Evolutionary conservation across 2,113 vertebrate genomes (phyloP).

Genomic region (Raja brachyura): DNA sequence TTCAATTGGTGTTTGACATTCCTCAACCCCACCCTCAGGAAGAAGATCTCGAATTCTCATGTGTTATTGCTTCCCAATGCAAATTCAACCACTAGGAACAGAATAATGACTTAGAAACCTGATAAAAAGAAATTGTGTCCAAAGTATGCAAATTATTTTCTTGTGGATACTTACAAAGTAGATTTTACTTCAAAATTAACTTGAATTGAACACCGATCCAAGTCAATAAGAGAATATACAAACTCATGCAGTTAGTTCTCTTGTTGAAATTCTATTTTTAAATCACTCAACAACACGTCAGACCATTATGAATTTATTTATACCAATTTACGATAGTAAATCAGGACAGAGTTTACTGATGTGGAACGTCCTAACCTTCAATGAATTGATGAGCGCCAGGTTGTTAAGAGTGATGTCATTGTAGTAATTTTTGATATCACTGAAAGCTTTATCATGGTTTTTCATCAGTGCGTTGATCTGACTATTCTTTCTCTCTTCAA

Average conservation of each 20-base stretch:
- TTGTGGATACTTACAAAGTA: neutral
- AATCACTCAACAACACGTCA: neutral
- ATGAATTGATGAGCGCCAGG: constrained; percentile 59
- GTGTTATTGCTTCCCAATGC: neutral
- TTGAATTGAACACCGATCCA: neutral
- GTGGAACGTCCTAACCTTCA: constrained; percentile 62
- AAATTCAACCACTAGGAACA: neutral
- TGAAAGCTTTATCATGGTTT: constrained; percentile 65
- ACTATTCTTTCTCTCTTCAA: constrained; percentile 70
- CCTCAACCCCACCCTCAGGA: neutral
- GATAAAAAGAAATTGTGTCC: neutral
- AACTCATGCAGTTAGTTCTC: neutral
- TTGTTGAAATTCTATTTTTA: neutral
- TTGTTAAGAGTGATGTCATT: constrained; percentile 62
- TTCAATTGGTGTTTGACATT: neutral
- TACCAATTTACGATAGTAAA: neutral
- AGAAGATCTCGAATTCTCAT: neutral
- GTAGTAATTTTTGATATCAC: constrained; percentile 69
- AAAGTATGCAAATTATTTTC: neutral
- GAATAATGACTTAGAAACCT: neutral
- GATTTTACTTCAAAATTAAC: neutral
- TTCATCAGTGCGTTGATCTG: constrained; percentile 65
- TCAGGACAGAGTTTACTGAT: neutral
- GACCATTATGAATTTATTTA: neutral
- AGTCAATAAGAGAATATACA: neutral